Conservation (phyloP, 2,797 vertebrate species). For the Mormyrus proboscirostris region DNA sequence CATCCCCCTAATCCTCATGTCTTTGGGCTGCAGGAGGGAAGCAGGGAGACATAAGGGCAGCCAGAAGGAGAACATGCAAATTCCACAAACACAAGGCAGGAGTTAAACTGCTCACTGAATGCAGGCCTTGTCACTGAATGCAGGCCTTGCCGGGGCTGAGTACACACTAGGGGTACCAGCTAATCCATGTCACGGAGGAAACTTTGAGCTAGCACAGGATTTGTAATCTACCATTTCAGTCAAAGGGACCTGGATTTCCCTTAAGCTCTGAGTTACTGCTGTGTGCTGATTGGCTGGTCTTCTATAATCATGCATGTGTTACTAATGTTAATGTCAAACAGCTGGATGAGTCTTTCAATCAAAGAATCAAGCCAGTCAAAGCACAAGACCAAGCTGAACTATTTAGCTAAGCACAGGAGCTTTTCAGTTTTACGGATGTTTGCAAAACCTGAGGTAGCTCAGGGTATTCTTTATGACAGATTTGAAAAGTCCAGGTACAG, state of each 20-base stretch:
- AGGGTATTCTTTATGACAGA: neutral
- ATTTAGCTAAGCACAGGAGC: neutral
- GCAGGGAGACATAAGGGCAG: neutral
- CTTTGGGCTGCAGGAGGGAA: neutral
- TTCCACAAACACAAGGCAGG: neutral
- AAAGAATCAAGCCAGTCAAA: neutral
- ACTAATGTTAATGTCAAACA: neutral
- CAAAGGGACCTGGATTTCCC: neutral
- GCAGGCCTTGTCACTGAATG: neutral
- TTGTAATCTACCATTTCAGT: neutral
- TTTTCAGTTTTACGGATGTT: neutral
- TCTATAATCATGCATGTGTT: neutral
- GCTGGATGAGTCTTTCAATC: neutral
- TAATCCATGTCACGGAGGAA: neutral
- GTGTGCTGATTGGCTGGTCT: neutral
- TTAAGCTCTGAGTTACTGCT: neutral
- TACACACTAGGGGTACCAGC: neutral
- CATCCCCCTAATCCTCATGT: neutral
- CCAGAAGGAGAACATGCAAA: neutral
- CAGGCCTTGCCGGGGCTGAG: neutral
- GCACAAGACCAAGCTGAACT: neutral
- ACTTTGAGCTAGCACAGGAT: neutral
- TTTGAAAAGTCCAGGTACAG: neutral
- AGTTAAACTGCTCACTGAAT: neutral
- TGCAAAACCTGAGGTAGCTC: neutral